phyloP scores from a whole-genome alignment of 2,113 vertebrate species.

The Cyanocitta stelleri region DNA sequence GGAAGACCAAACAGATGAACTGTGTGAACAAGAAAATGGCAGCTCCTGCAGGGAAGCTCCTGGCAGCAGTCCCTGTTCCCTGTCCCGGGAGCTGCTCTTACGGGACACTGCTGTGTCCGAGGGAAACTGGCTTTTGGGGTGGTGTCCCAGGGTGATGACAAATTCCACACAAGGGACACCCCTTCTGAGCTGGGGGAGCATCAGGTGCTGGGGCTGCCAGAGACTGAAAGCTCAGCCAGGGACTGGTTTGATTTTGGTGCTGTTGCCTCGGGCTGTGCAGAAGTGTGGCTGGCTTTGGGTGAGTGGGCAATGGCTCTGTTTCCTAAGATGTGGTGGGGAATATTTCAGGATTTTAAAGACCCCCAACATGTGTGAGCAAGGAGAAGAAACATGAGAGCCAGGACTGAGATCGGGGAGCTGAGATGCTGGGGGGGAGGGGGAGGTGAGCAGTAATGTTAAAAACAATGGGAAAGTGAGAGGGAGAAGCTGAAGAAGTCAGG shows the following conservation, averaged over 20 bases:
- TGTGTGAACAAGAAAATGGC: accelerated
- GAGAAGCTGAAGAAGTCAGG: background rate
- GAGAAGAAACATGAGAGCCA: background rate
- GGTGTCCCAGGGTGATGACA: too few relatives aligned
- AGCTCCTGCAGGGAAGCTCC: background rate
- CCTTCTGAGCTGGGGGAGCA: background rate
- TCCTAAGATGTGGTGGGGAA: accelerated
- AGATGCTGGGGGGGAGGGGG: background rate
- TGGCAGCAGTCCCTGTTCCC: background rate
- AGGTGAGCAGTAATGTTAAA: accelerated
- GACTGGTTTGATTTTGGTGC: background rate
- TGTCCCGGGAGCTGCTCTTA: accelerated
- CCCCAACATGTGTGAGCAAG: background rate
- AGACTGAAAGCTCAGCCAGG: accelerated
- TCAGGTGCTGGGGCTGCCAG: background rate
- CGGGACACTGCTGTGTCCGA: accelerated
- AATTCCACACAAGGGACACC: accelerated
- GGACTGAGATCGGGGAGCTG: background rate
- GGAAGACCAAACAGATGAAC: accelerated
- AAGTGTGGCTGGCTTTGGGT: accelerated
- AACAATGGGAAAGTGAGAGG: accelerated
- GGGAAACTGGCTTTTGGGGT: background rate
- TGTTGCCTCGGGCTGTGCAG: background rate
- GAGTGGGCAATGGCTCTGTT: accelerated
- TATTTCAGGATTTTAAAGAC: background rate